Conservation (phyloP, 2,113 vertebrate genomes). For the Pangasianodon hypophthalmus region DNA sequence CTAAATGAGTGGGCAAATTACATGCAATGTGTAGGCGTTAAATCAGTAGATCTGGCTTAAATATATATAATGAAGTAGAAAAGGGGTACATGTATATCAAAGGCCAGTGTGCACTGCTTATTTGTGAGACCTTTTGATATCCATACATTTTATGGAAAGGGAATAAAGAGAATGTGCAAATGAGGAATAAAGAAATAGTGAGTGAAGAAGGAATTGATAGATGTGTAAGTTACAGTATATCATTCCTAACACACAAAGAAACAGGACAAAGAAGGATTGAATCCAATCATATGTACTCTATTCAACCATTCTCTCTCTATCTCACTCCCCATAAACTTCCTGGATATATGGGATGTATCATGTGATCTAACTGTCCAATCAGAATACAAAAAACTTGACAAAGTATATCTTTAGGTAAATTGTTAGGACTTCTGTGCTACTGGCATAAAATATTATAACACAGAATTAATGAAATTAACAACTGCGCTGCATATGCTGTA, state of each 20-base stretch:
- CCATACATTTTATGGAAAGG: neutral
- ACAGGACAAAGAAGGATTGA: neutral
- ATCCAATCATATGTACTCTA: neutral
- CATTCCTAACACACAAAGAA: neutral
- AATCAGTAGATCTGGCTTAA: conserved; percentile 27
- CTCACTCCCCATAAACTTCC: neutral
- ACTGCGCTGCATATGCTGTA: neutral
- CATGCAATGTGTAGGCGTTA: conserved; percentile 2
- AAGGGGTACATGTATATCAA: conserved; percentile 9
- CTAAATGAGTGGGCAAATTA: conserved; percentile 36
- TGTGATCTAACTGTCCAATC: neutral
- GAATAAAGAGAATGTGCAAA: neutral
- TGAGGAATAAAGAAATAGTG: neutral
- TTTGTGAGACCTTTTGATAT: conserved; percentile 7
- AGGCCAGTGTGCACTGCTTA: neutral
- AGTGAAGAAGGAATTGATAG: neutral
- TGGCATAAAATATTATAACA: neutral
- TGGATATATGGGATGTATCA: neutral
- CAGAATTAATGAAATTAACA: neutral
- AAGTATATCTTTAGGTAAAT: neutral
- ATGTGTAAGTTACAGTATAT: neutral
- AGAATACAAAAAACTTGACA: neutral
- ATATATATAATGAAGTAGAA: conserved; percentile 14
- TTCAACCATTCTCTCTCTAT: neutral
- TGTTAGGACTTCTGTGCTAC: neutral